Evolutionary conservation across 2,113 vertebrate genomes (phyloP).

Genomic region (Otolemur garnettii): DNA sequence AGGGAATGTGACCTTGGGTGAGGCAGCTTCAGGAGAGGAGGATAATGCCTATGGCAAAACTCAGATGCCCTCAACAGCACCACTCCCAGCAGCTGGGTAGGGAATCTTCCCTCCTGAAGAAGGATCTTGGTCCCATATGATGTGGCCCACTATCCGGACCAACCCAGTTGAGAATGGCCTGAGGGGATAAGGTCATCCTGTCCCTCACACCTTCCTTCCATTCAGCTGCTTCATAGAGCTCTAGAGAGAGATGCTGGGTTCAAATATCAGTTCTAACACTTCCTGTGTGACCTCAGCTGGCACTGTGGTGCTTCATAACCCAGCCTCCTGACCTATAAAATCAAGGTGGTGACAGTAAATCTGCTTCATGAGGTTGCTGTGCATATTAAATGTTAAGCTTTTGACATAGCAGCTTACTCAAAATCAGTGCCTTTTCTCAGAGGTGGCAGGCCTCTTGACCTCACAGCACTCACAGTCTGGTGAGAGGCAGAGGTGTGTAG

Average conservation of each 20-base stretch:
- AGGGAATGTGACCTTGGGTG: no score
- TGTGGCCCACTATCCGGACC: accelerated
- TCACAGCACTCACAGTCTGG: background rate
- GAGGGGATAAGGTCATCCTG: background rate
- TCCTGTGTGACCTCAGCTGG: background rate
- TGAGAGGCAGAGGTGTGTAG: background rate
- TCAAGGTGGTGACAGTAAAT: no score
- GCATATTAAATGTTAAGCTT: background rate
- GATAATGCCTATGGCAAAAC: no score
- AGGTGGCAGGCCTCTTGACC: background rate
- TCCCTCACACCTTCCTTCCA: accelerated
- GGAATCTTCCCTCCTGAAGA: background rate
- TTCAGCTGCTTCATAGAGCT: accelerated
- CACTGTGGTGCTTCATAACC: background rate
- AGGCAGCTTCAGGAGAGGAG: background rate
- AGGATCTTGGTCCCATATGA: background rate
- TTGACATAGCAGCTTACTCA: no score
- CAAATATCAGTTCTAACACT: background rate
- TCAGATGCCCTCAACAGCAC: no score
- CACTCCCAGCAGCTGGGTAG: no score
- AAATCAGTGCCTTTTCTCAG: background rate
- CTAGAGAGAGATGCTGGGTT: background rate
- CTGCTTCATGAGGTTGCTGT: background rate
- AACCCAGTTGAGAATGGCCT: background rate
- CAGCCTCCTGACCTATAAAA: background rate